Percentiles rank a stretch among this genome's conserved stretches.
Evolutionary conservation across 2,113 vertebrate species (phyloP).

Genomic region (Spea multiplicata): DNA sequence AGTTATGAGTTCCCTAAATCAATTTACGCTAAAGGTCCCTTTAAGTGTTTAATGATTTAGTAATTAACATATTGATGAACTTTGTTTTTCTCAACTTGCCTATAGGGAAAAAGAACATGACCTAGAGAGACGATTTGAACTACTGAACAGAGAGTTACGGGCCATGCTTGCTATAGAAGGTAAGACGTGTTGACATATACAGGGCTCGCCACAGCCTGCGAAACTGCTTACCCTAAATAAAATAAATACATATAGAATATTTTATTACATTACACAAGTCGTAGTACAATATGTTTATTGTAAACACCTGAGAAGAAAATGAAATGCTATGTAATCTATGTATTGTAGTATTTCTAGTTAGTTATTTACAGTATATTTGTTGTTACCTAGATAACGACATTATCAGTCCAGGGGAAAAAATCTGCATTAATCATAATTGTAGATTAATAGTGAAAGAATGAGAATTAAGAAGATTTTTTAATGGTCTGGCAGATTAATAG

Average conservation of each 20-base stretch:
- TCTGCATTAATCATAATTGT: neutral
- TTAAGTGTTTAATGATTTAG: slow-evolving; percentile 99
- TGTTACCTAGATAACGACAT: neutral
- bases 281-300: no score
- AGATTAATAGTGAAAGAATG: neutral
- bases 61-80: slow-evolving; percentile 99
- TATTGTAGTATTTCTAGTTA: neutral
- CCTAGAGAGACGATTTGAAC: slow-evolving; percentile 96
- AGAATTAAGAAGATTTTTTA: neutral
- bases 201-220: no score
- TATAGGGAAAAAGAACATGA: slow-evolving; percentile 99
- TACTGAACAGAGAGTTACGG: slow-evolving; percentile 94
- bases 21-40: slow-evolving; percentile 93
- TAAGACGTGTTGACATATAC: slow-evolving; percentile 61
- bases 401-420: neutral
- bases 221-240: no score
- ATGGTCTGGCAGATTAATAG: slow-evolving; percentile 7
- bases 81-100: slow-evolving; percentile 76
- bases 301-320: neutral
- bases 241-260: no score
- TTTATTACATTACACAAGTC: no score
- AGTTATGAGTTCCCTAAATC: slow-evolving; percentile 80
- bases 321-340: neutral
- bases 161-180: slow-evolving; percentile 98
- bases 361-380: neutral